These are phyloP conservation scores for Chelidonichthys spinosus DNA, from an alignment of 2,797 vertebrate genomes.

Conservation along the genomic window DNA sequence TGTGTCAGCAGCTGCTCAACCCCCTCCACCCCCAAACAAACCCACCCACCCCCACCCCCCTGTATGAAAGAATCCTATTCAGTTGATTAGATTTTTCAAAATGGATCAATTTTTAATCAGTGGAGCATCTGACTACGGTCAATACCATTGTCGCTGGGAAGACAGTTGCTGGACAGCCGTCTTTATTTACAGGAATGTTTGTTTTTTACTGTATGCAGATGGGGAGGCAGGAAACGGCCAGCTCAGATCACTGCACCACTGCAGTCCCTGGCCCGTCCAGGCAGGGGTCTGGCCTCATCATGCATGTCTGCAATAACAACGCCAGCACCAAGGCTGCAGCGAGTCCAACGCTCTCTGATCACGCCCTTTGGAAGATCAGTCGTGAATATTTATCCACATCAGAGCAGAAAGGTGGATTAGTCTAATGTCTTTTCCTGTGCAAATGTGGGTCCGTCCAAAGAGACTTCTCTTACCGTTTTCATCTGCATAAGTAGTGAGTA, in stretches of 20 bases:
- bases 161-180: constrained; percentile 90
- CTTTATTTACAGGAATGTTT: constrained; percentile 97
- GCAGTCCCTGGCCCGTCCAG: constrained; percentile 56
- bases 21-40: constrained; percentile 53
- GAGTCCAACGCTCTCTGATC: constrained; percentile 34
- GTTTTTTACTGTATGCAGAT: constrained; percentile 91
- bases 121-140: constrained; percentile 98
- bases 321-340: constrained; percentile 29
- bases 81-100: constrained; percentile 99
- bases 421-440: constrained; percentile 29
- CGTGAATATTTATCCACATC: constrained; percentile 38
- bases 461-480: constrained; percentile 53
- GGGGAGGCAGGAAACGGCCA: constrained; percentile 62
- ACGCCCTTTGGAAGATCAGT: constrained; percentile 25
- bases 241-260: constrained; percentile 70
- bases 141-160: constrained; percentile 90
- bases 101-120: constrained; percentile 99
- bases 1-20: constrained; percentile 93
- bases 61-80: constrained; percentile 98
- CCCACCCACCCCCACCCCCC: constrained; percentile 79
- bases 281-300: constrained; percentile 30
- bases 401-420: constrained; percentile 51
- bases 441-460: constrained; percentile 32
- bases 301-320: constrained; percentile 38
- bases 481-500: constrained; percentile 60